Base-by-base conservation (phyloP, 2,113 vertebrate species). In the Melanostigma gelatinosum region DNA sequence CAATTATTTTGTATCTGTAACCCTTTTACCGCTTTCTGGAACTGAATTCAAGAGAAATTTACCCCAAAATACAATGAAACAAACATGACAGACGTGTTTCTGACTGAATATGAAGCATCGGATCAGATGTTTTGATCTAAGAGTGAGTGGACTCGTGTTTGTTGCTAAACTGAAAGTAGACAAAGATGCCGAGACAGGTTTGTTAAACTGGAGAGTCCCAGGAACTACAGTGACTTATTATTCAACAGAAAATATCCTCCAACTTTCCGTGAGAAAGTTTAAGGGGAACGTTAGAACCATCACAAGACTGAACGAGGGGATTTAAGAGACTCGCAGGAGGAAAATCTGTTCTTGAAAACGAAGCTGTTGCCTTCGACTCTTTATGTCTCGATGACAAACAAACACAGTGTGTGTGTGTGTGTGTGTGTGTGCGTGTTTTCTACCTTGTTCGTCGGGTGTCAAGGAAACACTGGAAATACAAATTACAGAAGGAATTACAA, bases 381-480 rank as follows among this genome's bases (percentile, higher is more conserved):
- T 27, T 27, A 32, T 27, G 15, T 67, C 1, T 27, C 6, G 9
- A n/a, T 22, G 8, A 55, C 20, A 69, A 0, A 36, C 3, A 50
- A 36, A n/a, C 18, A 22, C 46, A n/a, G 44, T 46, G 36, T 62
- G 36, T 29, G 62, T 57, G 79, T 71, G 79, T 71, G 69, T 69
- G 18, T 64, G 20, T 71, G 66, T 74, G 52, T 71, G 60, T 27
- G 0, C 50, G 42, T 58, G 46, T 61, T 40, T n/a, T 24, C 1
- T 91, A 95, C 95, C 95, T 95, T 95, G 94, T 85, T 95, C 94
- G 22, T 95, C 94, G 4, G 92, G 1, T 20, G 94, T 93, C 85
- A 95, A 61, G 1, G 92, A 78, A 73, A 80, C 52, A 0, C 95
- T 95, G 83, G 0, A 75, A 88, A 88, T 3, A 66, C 9, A 82